A percentile compares a stretch with the other conserved stretches of the same genome.
Evolutionary conservation across 2,888 invertebrate species (phyloP).

Genomic region (Eilema depressum): DNA sequence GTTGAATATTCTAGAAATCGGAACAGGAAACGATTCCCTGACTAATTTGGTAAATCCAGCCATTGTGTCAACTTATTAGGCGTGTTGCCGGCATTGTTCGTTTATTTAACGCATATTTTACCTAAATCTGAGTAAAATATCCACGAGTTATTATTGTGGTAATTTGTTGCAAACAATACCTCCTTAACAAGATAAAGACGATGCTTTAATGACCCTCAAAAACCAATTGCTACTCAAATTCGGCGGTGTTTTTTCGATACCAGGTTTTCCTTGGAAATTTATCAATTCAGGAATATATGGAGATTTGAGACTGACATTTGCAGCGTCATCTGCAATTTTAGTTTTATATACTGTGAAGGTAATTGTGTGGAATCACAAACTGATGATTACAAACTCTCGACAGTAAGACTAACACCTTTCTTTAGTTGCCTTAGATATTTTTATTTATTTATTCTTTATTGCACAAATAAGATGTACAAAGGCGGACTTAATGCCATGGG

Average conservation of each 20-base stretch:
- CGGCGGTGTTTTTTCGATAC: not conserved
- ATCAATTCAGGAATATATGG: too few relatives aligned
- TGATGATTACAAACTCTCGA: too few relatives aligned
- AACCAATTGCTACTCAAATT: not conserved
- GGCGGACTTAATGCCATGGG: too few relatives aligned
- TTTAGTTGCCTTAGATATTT: too few relatives aligned
- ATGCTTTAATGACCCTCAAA: not conserved
- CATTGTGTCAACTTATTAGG: slow-evolving; percentile 53
- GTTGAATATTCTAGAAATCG: slow-evolving; percentile 1
- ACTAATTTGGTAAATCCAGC: slow-evolving; percentile 55
- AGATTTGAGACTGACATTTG: too few relatives aligned
- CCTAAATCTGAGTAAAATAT: not conserved
- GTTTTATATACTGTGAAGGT: too few relatives aligned
- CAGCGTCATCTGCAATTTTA: too few relatives aligned
- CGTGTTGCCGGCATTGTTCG: slow-evolving; percentile 32
- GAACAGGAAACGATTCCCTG: slow-evolving; percentile 32
- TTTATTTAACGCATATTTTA: not conserved
- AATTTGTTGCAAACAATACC: not conserved
- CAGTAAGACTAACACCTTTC: too few relatives aligned
- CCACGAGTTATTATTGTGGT: not conserved
- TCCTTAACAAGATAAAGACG: not conserved
- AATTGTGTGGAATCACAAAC: too few relatives aligned
- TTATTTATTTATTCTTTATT: too few relatives aligned
- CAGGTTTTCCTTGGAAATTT: too few relatives aligned
- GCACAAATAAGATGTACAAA: too few relatives aligned